Base-by-base conservation (phyloP, 2,888 invertebrate species). In the Parnassius mnemosyne region DNA sequence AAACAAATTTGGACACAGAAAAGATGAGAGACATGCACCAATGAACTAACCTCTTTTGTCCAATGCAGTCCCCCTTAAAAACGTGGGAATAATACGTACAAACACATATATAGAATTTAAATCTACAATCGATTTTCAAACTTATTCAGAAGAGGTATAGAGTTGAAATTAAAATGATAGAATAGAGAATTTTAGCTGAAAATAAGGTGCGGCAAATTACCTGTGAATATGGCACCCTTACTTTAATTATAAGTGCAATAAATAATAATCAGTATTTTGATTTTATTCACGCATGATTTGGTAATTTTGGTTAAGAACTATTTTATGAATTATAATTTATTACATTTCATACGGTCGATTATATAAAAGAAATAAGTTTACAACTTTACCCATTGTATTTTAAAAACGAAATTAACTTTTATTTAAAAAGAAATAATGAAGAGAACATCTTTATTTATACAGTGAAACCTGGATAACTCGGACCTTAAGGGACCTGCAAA, bases 251-350 rank as follows among this genome's bases (percentile, higher is more conserved):
- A 56, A 16, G 53, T 79, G 83, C 85, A 81, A 89, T 89, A 89
- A 87, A 86, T 89, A 84, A 84, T 79, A 88, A 87, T 87, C 84
- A 83, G 81, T 83, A 83, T 87, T 85, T 85, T 83, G 83, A 85
- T 85, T 77, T 73, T 70, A 74, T 83, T 81, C 79, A 81, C 74
- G 82, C 78, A 66, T 78, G 81, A 61, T 57, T 57, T 53, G 49
- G 42, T 49, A 49, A 49, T 13, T 49, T 13, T 49, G 10, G 13
- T 3, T 49, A 7, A 7, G 34, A 34, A 34, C 34, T 34, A 34
- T 34, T 34, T 34, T 34, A 34, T 34, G 34, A 5, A 34, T 34
- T 34, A 34, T 34, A 34, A 34, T 34, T 7, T 34, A 34, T 34
- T 34, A 34, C 34, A 34, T 34, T 34, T 34, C 34, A 34, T 34